A percentile compares a stretch with the other conserved stretches of the same genome.
Evolutionary conservation across 2,888 invertebrate species (phyloP).

Genomic region (Heliothis peltigera): DNA sequence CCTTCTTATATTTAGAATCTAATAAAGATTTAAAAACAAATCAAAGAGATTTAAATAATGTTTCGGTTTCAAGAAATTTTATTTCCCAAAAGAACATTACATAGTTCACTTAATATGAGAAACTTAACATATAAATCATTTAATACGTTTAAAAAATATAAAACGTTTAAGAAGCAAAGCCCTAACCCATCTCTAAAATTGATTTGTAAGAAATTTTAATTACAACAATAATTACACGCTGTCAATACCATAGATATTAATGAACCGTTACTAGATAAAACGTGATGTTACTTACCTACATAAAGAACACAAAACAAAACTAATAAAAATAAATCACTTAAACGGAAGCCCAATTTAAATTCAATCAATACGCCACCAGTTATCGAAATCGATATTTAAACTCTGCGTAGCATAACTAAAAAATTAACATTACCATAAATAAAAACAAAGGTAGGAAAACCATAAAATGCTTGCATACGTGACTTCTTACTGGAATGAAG

Average conservation of each 20-base stretch:
- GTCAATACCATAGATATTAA: slow-evolving; percentile 7
- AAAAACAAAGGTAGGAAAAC: slow-evolving; percentile 66
- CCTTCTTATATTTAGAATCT: too few species aligned
- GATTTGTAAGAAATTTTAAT: background rate
- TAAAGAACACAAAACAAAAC: slow-evolving; percentile 7
- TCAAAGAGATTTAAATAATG: too few species aligned
- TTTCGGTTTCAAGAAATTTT: too few species aligned
- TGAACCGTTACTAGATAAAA: background rate
- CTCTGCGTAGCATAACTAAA: slow-evolving; percentile 53
- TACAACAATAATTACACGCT: slow-evolving; percentile 6
- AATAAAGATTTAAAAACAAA: too few species aligned
- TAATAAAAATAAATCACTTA: slow-evolving; percentile 44
- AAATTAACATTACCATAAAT: slow-evolving; percentile 61
- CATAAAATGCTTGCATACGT: slow-evolving; percentile 64
- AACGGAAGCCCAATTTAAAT: slow-evolving; percentile 54
- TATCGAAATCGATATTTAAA: slow-evolving; percentile 63
- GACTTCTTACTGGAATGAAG: slow-evolving; percentile 64
- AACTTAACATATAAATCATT: too few species aligned
- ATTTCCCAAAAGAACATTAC: too few species aligned
- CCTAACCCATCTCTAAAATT: background rate
- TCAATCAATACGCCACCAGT: slow-evolving; percentile 50
- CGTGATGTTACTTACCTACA: slow-evolving; percentile 6
- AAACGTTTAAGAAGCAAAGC: too few species aligned
- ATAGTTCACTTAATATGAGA: too few species aligned
- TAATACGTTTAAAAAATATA: too few species aligned